Conservation (phyloP, 2,888 invertebrate genomes). For the Lycaena phlaeas region DNA sequence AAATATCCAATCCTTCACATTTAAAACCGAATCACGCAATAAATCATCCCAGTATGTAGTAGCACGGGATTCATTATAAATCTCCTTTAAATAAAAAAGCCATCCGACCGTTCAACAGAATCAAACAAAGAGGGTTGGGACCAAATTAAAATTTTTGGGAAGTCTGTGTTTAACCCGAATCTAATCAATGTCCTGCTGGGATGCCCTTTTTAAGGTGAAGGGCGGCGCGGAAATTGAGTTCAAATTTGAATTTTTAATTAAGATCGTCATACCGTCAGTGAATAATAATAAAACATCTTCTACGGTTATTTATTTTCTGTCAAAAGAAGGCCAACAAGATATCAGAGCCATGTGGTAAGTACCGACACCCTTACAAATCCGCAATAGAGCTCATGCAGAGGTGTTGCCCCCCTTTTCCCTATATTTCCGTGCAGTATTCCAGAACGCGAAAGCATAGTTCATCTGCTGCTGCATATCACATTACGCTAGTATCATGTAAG, state of each 20-base stretch:
- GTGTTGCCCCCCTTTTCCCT: no score
- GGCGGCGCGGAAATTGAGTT: conserved; percentile 9
- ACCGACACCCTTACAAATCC: no score
- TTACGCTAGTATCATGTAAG: no score
- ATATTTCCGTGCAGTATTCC: no score
- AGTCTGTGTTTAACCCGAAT: conserved; percentile 13
- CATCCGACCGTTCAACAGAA: conserved; percentile 9
- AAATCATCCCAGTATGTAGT: conserved; percentile 5
- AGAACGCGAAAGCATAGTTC: no score
- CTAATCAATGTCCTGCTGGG: conserved; percentile 12
- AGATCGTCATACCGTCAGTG: conserved; percentile 4
- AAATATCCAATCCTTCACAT: no score
- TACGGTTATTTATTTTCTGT: no score
- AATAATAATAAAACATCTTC: not conserved
- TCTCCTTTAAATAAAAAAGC: conserved; percentile 1
- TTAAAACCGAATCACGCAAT: not conserved
- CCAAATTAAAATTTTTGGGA: conserved; percentile 19
- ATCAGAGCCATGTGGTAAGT: no score
- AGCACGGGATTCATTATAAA: conserved; percentile 8
- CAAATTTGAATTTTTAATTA: conserved; percentile 8
- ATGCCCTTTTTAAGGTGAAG: conserved; percentile 11
- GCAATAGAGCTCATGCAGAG: no score
- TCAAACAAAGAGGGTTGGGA: conserved; percentile 13
- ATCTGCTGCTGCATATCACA: no score
- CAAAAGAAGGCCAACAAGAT: no score